Evolutionary conservation across 2,797 vertebrate genomes (phyloP).

Genomic region (Scarus forsteni): DNA sequence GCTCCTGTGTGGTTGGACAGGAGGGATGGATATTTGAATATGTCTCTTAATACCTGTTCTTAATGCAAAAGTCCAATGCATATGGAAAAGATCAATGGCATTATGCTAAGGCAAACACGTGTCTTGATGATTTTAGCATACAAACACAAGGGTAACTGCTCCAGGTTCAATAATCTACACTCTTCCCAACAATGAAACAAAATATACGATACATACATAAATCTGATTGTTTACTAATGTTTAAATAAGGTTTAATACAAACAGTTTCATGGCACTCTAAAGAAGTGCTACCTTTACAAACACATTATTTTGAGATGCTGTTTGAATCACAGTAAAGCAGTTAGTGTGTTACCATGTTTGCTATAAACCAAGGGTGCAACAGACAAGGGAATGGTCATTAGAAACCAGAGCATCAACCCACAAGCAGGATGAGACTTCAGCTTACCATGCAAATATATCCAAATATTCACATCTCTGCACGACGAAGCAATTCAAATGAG

Average conservation of each 20-base stretch:
- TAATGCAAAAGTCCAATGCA: neutral
- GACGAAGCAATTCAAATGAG: neutral
- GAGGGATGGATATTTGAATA: neutral
- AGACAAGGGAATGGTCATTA: slow-evolving; percentile 16
- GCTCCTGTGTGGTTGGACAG: slow-evolving; percentile 73
- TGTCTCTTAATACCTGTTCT: neutral
- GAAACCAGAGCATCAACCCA: slow-evolving; percentile 38
- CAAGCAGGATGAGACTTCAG: slow-evolving; percentile 17
- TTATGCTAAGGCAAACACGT: neutral
- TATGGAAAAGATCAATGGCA: neutral
- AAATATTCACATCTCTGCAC: neutral
- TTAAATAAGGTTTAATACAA: too few species aligned
- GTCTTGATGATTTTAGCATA: neutral
- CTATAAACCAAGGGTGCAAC: neutral
- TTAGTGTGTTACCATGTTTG: neutral
- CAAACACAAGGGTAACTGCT: too few species aligned
- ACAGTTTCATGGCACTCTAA: too few species aligned
- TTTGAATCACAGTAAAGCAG: neutral
- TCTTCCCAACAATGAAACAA: too few species aligned
- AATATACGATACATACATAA: too few species aligned
- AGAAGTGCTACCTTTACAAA: too few species aligned
- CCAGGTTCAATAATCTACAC: too few species aligned
- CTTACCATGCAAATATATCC: slow-evolving; percentile 14
- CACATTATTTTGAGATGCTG: neutral
- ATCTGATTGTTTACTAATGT: too few species aligned